Evolutionary conservation across 2,113 vertebrate species (phyloP).

Genomic region (Ammospiza nelsoni): DNA sequence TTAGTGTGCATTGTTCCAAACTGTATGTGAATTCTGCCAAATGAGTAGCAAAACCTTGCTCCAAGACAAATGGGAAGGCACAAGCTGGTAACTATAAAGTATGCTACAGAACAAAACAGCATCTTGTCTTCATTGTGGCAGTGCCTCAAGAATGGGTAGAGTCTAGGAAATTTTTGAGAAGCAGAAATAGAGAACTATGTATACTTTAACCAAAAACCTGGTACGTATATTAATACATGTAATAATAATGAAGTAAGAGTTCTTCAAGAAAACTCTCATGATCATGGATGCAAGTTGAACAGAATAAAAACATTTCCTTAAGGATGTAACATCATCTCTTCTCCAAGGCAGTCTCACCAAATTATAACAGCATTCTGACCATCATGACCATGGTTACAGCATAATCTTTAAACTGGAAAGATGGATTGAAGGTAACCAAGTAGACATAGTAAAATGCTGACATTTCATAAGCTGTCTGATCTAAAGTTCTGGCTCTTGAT

Average conservation of each 20-base stretch:
- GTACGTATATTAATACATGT: not conserved
- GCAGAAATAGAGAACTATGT: not conserved
- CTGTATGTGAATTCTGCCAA: conserved; percentile 1
- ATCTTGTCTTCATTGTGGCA: not conserved
- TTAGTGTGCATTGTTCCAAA: conserved; percentile 35
- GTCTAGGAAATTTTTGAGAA: not conserved
- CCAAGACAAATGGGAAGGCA: conserved; percentile 3
- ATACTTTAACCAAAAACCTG: not conserved
- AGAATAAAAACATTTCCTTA: not conserved
- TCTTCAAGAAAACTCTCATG: not conserved
- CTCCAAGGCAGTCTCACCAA: not conserved
- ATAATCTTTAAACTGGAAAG: not conserved
- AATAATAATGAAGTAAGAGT: not conserved
- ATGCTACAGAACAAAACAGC: not conserved
- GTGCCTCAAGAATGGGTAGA: not conserved
- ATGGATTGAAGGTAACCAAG: not conserved
- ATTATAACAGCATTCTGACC: not conserved
- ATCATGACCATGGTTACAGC: not conserved
- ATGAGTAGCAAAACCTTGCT: not conserved
- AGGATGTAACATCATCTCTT: not conserved
- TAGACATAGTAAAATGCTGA: not conserved
- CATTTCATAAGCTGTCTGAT: not conserved
- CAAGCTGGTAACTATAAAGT: not conserved
- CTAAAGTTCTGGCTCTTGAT: not conserved
- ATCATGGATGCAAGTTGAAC: not conserved